Evolutionary conservation across 2,797 vertebrate genomes (phyloP), one percentile per base, ranked within the genome.

Genomic region (Benthosema pterotum): DNA sequence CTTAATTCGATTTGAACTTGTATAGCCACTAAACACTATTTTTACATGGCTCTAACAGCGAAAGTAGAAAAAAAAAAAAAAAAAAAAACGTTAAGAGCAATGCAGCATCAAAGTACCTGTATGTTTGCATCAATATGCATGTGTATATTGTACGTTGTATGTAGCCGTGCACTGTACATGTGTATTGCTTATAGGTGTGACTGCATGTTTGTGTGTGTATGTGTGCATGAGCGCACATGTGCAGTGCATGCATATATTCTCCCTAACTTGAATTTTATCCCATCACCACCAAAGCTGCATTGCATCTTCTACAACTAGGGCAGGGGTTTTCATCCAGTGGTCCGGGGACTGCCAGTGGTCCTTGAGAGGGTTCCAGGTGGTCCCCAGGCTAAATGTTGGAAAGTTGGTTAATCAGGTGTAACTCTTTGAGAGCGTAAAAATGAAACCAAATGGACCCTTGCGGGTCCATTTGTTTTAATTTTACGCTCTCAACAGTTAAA

Each of bases 261-360:
- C 22, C 3, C 22, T 25, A 25, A 25, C 22, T 25, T 25, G 22
- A 25, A 25, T 25, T n/a, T 25, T 3, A 50, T 5, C 14, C 71
- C 47, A 0, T 14, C 14, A 28, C 9, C 52, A 8, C 51, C 18
- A 19, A 56, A 16, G 25, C 55, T 68, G 56, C 43, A 67, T 65
- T 56, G 53, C 63, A n/a, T 70, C 57, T 43, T 52, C 50, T 16
- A 52, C 57, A 52, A 57, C 48, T 56, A 71, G 74, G 63, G 77
- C 66, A 81, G n/a, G n/a, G n/a, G n/a, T n/a, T n/a, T n/a, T n/a
- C n/a, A n/a, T n/a, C n/a, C n/a, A n/a, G n/a, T n/a, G n/a, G n/a
- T n/a, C n/a, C n/a, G n/a, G n/a, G n/a, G n/a, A n/a, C n/a, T n/a
- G n/a, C n/a, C n/a, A n/a, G n/a, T n/a, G n/a, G n/a, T n/a, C n/a